Evolutionary conservation across 1,140 invertebrate genomes (phyloP), one percentile per base, ranked within the genome.

Genomic region (Lerema accius): DNA sequence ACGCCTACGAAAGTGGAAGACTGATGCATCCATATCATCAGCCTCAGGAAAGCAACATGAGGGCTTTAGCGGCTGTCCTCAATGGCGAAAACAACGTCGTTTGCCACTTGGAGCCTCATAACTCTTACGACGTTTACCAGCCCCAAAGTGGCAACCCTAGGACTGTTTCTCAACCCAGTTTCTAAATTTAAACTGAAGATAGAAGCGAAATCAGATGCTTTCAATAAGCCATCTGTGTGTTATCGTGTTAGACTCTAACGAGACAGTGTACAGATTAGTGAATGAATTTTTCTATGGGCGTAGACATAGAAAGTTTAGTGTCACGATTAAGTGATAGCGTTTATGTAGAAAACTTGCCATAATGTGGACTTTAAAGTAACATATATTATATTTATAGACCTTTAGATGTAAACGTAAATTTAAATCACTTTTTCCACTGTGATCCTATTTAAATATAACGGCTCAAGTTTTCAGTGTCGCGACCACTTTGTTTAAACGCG

Each of bases 41-140:
- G 58, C 80, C 70, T 56, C 92, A 80, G 81, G 92, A 81, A 90
- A 94, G 75, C 84, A 93, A 91, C 80, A 93, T 89, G 91, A 92
- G 91, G 92, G 95, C 78, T 81, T 93, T 87, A 91, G 95, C 96
- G 3, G 95, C 96, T 0, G 95, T 96, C 0, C 88, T 96, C 7
- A 95, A 96, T 78, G 95, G 95, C 0, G 95, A 96, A 71, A 96
- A 95, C 62, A 91, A 92, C 61, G 96, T 97, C 26, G 95, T 96
- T 7, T 96, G 95, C 78, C 95, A 96, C 73, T 86, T 97, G 42
- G 95, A 96, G 81, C 95, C 95, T 2, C 94, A 89, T 86, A 83
- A 92, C 75, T 76, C 85, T 0, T 89, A 90, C 67, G 90, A 84
- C 68, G 87, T 80, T 4, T 89, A 86, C 70, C 92, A 92, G 73